phyloP scores from a whole-genome alignment of 1,140 invertebrate genomes.

The Polyergus mexicanus region DNA sequence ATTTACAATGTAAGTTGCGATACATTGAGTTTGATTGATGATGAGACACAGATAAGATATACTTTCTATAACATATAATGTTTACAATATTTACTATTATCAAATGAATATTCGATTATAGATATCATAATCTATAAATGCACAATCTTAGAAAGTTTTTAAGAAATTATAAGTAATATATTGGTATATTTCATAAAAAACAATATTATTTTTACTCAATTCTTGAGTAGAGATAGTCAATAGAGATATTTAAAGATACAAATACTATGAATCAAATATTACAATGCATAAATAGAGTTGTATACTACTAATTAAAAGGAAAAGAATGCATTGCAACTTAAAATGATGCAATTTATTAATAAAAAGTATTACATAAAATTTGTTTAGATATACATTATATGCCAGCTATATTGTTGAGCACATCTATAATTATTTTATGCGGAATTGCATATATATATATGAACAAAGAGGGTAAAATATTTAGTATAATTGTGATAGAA shows the following conservation, averaged over 20 bases:
- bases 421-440: conserved; percentile 25
- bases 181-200: conserved; percentile 14
- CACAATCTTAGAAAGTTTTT: neutral
- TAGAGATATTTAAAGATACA: conserved; percentile 5
- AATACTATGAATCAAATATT: conserved; percentile 46
- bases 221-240: neutral
- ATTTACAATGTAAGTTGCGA: conserved; percentile 24
- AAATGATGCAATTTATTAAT: conserved; percentile 29
- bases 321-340: conserved; percentile 35
- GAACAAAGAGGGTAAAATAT: conserved; percentile 31
- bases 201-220: conserved; percentile 7
- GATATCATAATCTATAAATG: conserved; percentile 6
- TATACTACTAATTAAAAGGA: conserved; percentile 36
- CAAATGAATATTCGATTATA: conserved; percentile 9
- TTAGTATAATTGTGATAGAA: conserved; percentile 42
- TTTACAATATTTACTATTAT: conserved; percentile 20
- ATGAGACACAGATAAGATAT: conserved; percentile 5
- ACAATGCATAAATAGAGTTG: conserved; percentile 53
- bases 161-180: conserved; percentile 20
- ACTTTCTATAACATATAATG: neutral
- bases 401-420: neutral
- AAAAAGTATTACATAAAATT: neutral
- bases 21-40: conserved; percentile 9
- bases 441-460: conserved; percentile 31
- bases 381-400: conserved; percentile 24